Evolutionary conservation across 2,113 vertebrate species (phyloP), one percentile per base, ranked within the genome.

Genomic region (Pseudorasbora parva): DNA sequence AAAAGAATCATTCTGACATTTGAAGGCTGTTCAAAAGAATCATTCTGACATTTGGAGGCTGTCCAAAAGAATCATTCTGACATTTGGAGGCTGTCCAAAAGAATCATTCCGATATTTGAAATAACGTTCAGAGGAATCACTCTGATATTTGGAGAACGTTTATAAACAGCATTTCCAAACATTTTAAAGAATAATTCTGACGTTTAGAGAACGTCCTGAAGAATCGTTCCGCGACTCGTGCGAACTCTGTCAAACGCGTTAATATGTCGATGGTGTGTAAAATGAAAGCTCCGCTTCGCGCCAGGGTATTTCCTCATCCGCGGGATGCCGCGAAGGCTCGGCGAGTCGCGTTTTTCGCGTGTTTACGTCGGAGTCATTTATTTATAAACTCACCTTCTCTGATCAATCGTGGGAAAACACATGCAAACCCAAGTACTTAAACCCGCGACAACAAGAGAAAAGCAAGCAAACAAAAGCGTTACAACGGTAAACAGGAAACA

Each of bases 401-500:
- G 79, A 37, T 11, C 15, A 30, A 33, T 9, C 10, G 30, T 7
- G 19, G 7, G 10, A 14, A 54, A 56, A 37, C 10, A 8, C 10
- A 73, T 62, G 43, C 15, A 30, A 1, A 75, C 41, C 23, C n/a
- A 33, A 45, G 8, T 19, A 10, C n/a, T 23, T 7, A 54, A 81
- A 21, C 47, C 41, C 72, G 54, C 73, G 74, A 73, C 76, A 85
- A 82, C 73, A 73, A n/a, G 14, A 71, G 54, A 21, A 80, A 75
- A 87, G 23, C 51, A 72, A 91, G 88, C 88, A 91, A 88, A 88
- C 81, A 89, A 92, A 79, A 86, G 90, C 89, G 78, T 45, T 59
- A 85, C 84, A 86, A 90, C 87, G 92, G 92, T 92, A 93, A 92
- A 93, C 93, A 93, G 93, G 93, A 94, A 94, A 87, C 84, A 86